phyloP scores from a whole-genome alignment of 2,888 invertebrate species.

The Tethea ocularis region DNA sequence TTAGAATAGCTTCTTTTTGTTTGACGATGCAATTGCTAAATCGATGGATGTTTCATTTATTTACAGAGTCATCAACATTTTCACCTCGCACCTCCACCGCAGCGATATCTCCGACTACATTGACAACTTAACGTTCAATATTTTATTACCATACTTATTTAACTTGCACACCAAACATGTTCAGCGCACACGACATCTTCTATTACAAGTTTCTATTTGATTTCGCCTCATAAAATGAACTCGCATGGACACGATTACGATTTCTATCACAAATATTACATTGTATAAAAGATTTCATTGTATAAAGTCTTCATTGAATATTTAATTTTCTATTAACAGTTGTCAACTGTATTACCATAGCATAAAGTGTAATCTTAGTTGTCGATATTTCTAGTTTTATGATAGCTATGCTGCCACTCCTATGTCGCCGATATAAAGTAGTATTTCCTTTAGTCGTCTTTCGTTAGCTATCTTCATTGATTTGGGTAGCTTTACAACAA shows the following conservation, averaged over 20 bases:
- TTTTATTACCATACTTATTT: constrained; percentile 77
- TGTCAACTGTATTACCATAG: constrained; percentile 33
- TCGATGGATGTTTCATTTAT: constrained; percentile 28
- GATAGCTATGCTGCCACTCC: constrained; percentile 37
- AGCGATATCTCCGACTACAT: constrained; percentile 59
- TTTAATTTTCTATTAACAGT: constrained; percentile 26
- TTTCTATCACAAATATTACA: constrained; percentile 80
- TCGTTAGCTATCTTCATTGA: constrained; percentile 56
- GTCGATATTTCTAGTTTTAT: constrained; percentile 29
- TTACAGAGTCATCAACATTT: constrained; percentile 50
- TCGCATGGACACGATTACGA: constrained; percentile 76
- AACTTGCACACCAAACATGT: constrained; percentile 74
- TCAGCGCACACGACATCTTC: constrained; percentile 74
- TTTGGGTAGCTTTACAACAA: constrained; percentile 38
- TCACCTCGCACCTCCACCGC: constrained; percentile 54
- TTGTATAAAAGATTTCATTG: constrained; percentile 59
- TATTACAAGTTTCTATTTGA: constrained; percentile 84
- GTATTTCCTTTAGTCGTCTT: constrained; percentile 44
- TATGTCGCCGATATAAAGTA: constrained; percentile 47
- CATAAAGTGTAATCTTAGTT: constrained; percentile 45
- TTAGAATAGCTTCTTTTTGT: neutral
- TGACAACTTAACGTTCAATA: constrained; percentile 76
- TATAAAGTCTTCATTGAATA: constrained; percentile 43
- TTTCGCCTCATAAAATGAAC: constrained; percentile 77
- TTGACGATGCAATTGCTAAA: neutral